Evolutionary conservation across 2,888 invertebrate species (phyloP), one percentile per base, ranked within the genome.

Genomic region (Calliscelio sp.): DNA sequence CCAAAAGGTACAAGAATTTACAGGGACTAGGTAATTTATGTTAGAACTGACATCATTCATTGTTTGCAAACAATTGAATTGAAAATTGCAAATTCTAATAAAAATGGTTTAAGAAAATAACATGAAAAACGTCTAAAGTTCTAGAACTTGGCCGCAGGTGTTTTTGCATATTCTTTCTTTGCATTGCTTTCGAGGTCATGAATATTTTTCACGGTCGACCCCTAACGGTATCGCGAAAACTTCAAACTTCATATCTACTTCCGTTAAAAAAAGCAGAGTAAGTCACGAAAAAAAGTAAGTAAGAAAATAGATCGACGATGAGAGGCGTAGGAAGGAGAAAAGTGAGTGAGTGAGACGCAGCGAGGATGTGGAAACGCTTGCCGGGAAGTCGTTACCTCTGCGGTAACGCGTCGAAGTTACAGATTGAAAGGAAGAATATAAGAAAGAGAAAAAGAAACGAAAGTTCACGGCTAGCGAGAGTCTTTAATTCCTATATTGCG

Each of bases 401-500:
- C 77, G 81, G 81, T 81, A 81, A 85, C 66, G 84, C 84, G 81
- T 80, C 77, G 77, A 84, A 80, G 84, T 85, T 73, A 73, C 78
- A 77, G 81, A 85, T 81, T 81, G 81, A 84, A 81, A 77, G 78
- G 80, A 81, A 77, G 82, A 85, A 77, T 71, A 80, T 75, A 81
- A 81, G 81, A 77, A 81, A 77, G 77, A 81, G 75, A 77, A 75
- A 84, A 81, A 84, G 84, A 84, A 84, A 84, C 53, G 68, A 84
- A 81, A 81, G 84, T 84, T 84, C 84, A 84, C 78, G 81, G 84
- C 73, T 78, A 81, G 84, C 84, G 75, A 84, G 84, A 81, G 77
- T 77, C 68, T 84, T 81, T 81, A 81, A 81, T 84, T 84, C 73
- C 84, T 80, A 74, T 75, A 81, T 85, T 81, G 73, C 81, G 63